phyloP scores from a whole-genome alignment of 2,797 vertebrate genomes.

The Falco columbarius region DNA sequence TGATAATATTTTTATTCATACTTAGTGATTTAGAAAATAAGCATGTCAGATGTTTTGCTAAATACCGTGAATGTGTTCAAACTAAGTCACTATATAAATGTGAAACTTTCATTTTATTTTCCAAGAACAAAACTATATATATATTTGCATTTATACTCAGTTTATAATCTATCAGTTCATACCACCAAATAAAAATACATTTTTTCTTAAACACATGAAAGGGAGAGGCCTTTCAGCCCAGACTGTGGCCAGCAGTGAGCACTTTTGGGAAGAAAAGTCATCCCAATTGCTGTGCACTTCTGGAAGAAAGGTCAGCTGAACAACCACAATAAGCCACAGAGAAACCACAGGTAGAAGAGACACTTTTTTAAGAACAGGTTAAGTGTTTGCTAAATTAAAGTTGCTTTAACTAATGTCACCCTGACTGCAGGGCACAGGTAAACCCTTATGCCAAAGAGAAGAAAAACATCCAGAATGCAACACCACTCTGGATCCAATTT shows the following conservation, averaged over 20 bases:
- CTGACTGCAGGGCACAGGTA: neutral
- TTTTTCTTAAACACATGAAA: neutral
- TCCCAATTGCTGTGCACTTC: neutral
- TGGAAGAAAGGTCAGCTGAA: neutral
- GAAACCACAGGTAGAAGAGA: neutral
- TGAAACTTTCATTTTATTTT: neutral
- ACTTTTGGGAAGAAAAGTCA: neutral
- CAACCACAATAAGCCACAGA: neutral
- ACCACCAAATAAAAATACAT: neutral
- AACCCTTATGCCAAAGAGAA: neutral
- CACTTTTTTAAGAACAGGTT: neutral
- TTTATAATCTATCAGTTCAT: neutral
- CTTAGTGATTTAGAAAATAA: neutral
- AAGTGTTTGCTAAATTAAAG: neutral
- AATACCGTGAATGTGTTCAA: neutral
- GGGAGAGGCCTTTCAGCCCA: neutral
- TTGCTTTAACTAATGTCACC: neutral
- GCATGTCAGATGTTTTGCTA: neutral
- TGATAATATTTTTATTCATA: neutral
- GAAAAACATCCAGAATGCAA: neutral
- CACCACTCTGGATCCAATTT: neutral
- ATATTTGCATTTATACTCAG: neutral
- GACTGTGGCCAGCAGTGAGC: neutral
- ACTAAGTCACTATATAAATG: neutral
- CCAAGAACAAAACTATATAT: neutral